A percentile compares a stretch with the other conserved stretches of the same genome.
These are phyloP conservation scores for Tetragnatha montana DNA, from an alignment of 2,888 invertebrate genomes.

Conservation along the genomic window DNA sequence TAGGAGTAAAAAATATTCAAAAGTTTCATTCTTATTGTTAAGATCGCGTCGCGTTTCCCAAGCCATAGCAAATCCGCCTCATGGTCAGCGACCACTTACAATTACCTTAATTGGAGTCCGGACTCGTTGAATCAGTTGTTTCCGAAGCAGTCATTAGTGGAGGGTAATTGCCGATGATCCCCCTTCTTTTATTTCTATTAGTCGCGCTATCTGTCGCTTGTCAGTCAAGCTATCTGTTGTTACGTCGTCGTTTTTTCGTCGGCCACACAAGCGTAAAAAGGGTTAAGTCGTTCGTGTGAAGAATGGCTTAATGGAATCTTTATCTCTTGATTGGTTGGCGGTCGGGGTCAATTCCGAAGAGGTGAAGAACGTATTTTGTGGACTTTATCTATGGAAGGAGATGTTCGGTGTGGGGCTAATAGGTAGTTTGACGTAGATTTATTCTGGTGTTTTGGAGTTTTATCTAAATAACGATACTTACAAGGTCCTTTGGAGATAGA, in stretches of 20 bases:
- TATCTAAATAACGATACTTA: not conserved
- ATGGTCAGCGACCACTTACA: slow-evolving; percentile 49
- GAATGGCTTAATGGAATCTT: not conserved
- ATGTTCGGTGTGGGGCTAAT: not conserved
- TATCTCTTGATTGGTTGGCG: not conserved
- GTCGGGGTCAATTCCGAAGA: not conserved
- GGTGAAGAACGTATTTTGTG: not conserved
- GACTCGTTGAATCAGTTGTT: slow-evolving; percentile 39
- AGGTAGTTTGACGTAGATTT: not conserved
- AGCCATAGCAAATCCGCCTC: not conserved
- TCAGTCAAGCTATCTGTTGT: slow-evolving; percentile 19
- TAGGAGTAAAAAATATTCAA: not conserved
- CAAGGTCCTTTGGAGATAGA: too few species aligned
- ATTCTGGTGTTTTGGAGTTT: not conserved
- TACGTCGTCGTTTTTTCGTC: not conserved
- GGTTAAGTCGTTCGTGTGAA: not conserved
- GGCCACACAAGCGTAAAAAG: slow-evolving; percentile 1
- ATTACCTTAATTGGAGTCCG: slow-evolving; percentile 54
- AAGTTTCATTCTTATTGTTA: too few species aligned
- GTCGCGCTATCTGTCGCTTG: not conserved
- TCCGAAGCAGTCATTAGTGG: slow-evolving; percentile 5
- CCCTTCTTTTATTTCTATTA: slow-evolving; percentile 42
- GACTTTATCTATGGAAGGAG: not conserved
- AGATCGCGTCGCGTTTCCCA: too few species aligned
- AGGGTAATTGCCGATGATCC: slow-evolving; percentile 7